phyloP scores from a whole-genome alignment of 2,113 vertebrate species.

The Todiramphus saurophagus region DNA sequence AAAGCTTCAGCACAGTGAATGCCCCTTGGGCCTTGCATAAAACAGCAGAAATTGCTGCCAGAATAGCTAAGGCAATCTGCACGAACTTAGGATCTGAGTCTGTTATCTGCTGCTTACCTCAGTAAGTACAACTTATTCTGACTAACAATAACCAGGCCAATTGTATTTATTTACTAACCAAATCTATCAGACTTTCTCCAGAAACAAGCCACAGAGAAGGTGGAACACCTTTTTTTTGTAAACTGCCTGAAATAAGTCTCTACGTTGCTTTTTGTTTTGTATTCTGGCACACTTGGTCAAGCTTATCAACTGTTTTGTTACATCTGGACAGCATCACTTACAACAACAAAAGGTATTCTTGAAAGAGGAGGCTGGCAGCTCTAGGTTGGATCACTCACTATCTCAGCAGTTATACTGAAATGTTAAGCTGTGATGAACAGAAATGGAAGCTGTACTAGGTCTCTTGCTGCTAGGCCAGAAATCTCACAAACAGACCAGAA shows the following conservation, averaged over 20 bases:
- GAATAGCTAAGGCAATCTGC: not conserved
- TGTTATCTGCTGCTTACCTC: not conserved
- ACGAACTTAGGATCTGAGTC: not conserved
- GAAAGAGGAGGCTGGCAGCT: not conserved
- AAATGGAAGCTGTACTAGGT: not conserved
- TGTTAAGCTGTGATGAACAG: not conserved
- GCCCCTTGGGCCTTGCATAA: not conserved
- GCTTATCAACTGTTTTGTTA: conserved; percentile 26
- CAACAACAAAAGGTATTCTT: conserved; percentile 20
- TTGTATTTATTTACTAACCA: not conserved
- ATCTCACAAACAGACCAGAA: not conserved
- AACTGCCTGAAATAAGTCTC: not conserved
- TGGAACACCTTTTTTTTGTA: not conserved
- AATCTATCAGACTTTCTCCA: not conserved
- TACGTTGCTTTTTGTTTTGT: not conserved
- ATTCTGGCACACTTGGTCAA: not conserved
- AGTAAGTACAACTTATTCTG: not conserved
- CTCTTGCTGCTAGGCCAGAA: not conserved
- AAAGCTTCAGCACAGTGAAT: not conserved
- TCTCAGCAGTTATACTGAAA: not conserved
- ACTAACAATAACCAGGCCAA: not conserved
- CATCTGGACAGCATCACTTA: conserved; percentile 4
- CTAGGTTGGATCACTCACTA: not conserved
- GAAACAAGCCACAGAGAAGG: not conserved
- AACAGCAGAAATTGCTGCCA: not conserved